phyloP scores from a whole-genome alignment of 2,888 invertebrate species.

The Asteroscopus sphinx region DNA sequence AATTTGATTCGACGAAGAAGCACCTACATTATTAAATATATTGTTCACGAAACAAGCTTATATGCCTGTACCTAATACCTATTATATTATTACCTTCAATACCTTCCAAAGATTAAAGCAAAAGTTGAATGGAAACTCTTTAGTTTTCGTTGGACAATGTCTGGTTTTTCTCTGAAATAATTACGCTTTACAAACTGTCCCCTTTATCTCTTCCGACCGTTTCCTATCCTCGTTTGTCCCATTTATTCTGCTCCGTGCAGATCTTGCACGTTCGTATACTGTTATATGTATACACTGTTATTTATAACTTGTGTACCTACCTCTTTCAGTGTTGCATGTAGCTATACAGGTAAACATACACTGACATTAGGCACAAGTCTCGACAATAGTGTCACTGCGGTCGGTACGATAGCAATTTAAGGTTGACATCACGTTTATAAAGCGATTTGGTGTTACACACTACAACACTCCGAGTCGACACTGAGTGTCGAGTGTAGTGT shows the following conservation, averaged over 20 bases:
- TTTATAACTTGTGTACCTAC: constrained; percentile 16
- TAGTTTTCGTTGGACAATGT: constrained; percentile 47
- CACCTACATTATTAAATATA: constrained; percentile 61
- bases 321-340: constrained; percentile 31
- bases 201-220: constrained; percentile 74
- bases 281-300: constrained; percentile 36
- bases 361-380: too few species aligned
- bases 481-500: too few species aligned
- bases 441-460: too few species aligned
- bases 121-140: constrained; percentile 44
- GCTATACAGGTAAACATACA: too few species aligned
- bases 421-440: too few species aligned
- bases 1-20: constrained; percentile 72
- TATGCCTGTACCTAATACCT: not conserved
- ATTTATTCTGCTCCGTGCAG: constrained; percentile 68
- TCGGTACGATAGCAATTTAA: too few species aligned
- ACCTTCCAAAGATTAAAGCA: constrained; percentile 45
- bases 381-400: too few species aligned
- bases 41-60: constrained; percentile 47
- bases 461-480: too few species aligned
- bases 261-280: constrained; percentile 48
- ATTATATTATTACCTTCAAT: constrained; percentile 35
- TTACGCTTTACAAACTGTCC: constrained; percentile 79
- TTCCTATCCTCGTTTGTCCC: constrained; percentile 74
- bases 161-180: constrained; percentile 70